Conservation (phyloP, 1,140 invertebrate genomes). For the Drosophila arawakana region DNA sequence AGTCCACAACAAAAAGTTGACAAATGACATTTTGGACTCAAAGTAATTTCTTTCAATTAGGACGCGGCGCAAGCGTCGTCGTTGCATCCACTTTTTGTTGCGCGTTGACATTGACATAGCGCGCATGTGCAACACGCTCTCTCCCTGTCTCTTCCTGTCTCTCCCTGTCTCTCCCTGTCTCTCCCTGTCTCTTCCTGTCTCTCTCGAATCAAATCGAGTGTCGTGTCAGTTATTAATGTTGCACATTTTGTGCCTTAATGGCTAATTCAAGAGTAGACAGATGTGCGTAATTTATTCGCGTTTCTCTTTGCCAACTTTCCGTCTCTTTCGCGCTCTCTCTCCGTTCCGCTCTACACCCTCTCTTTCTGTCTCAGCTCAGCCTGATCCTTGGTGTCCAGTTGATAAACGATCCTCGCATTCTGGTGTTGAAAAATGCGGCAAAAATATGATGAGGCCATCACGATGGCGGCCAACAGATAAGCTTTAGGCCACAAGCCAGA, state of each 20-base stretch:
- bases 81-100: slow-evolving; percentile 69
- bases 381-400: slow-evolving; percentile 55
- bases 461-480: slow-evolving; percentile 63
- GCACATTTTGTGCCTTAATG: slow-evolving; percentile 84
- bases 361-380: not conserved
- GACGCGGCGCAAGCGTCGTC: slow-evolving; percentile 53
- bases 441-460: slow-evolving; percentile 80
- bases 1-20: slow-evolving; percentile 74
- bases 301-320: slow-evolving; percentile 54
- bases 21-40: slow-evolving; percentile 78
- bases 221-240: slow-evolving; percentile 84
- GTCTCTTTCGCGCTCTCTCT: slow-evolving; percentile 19
- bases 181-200: slow-evolving; percentile 1
- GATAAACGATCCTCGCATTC: slow-evolving; percentile 73
- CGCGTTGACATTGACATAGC: slow-evolving; percentile 82
- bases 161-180: slow-evolving; percentile 2
- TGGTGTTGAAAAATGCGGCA: slow-evolving; percentile 79
- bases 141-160: not conserved
- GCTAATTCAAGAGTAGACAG: slow-evolving; percentile 84
- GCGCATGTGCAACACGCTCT: slow-evolving; percentile 60
- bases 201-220: slow-evolving; percentile 75
- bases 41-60: slow-evolving; percentile 85
- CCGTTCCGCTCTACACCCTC: slow-evolving; percentile 10
- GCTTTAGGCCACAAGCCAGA: slow-evolving; percentile 25
- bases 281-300: slow-evolving; percentile 83